These are phyloP conservation scores for Oreortyx pictus DNA, from an alignment of 2,797 vertebrate genomes.

Conservation along the genomic window DNA sequence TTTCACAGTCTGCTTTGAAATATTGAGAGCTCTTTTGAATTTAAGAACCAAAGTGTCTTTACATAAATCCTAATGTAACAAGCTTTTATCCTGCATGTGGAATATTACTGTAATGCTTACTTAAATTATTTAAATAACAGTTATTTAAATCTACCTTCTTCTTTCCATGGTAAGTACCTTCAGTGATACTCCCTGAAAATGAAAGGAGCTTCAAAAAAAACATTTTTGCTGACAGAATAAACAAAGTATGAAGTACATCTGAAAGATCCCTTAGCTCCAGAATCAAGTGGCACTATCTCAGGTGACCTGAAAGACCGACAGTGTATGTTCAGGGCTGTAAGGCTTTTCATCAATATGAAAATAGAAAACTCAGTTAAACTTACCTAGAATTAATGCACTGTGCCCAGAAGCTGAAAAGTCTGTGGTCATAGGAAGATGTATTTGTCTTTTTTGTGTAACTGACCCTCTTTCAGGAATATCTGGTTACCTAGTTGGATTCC, in stretches of 20 bases:
- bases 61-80: not conserved
- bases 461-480: not conserved
- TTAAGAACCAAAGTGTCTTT: not conserved
- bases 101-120: not conserved
- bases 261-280: not conserved
- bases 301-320: not conserved
- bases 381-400: not conserved
- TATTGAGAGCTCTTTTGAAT: conserved; percentile 1
- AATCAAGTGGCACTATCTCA: not conserved
- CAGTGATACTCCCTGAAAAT: not conserved
- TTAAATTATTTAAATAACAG: not conserved
- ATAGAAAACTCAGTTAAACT: not conserved
- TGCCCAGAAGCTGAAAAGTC: not conserved
- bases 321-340: not conserved
- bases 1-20: not conserved
- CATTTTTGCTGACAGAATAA: not conserved
- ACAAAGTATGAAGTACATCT: not conserved
- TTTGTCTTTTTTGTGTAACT: not conserved
- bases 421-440: not conserved
- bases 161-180: not conserved
- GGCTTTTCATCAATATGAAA: not conserved
- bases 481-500: not conserved
- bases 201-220: not conserved
- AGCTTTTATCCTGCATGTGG: not conserved
- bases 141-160: not conserved